A percentile compares a stretch with the other conserved stretches of the same genome.
Evolutionary conservation across 2,888 invertebrate genomes (phyloP).

Genomic region (Tipula vernalis): DNA sequence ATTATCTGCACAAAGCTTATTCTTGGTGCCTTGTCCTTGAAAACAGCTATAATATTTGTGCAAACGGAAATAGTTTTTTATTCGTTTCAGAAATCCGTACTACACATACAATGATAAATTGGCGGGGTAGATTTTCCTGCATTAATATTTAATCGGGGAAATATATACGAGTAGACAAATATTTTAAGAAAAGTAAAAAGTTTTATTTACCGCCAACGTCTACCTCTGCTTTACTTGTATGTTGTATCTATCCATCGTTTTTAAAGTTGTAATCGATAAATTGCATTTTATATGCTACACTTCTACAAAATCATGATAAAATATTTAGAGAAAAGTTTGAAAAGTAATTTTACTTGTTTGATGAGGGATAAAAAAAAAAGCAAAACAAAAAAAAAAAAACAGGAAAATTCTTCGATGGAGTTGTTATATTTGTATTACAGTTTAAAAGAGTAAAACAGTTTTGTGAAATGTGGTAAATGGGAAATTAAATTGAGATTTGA

Average conservation of each 20-base stretch:
- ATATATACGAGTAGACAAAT: neutral
- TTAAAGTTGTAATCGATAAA: neutral
- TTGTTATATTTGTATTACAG: neutral
- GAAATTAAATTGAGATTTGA: conserved; percentile 4
- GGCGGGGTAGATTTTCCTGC: neutral
- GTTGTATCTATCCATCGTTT: neutral
- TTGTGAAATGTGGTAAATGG: conserved; percentile 4
- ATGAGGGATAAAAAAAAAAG: neutral
- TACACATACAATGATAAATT: neutral
- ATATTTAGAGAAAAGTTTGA: neutral
- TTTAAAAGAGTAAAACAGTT: neutral
- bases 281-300: neutral
- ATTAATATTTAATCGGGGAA: neutral
- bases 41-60: neutral
- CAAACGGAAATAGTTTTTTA: neutral
- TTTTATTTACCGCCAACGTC: neutral
- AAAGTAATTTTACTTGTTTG: neutral
- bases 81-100: neutral
- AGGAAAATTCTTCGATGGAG: neutral
- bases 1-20: neutral
- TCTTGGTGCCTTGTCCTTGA: neutral
- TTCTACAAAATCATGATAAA: neutral
- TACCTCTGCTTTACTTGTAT: neutral
- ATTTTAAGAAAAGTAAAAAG: neutral
- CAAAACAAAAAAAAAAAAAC: no score